These are phyloP conservation scores for Archilochus colubris DNA, from an alignment of 2,113 vertebrate genomes.

Conservation along the genomic window DNA sequence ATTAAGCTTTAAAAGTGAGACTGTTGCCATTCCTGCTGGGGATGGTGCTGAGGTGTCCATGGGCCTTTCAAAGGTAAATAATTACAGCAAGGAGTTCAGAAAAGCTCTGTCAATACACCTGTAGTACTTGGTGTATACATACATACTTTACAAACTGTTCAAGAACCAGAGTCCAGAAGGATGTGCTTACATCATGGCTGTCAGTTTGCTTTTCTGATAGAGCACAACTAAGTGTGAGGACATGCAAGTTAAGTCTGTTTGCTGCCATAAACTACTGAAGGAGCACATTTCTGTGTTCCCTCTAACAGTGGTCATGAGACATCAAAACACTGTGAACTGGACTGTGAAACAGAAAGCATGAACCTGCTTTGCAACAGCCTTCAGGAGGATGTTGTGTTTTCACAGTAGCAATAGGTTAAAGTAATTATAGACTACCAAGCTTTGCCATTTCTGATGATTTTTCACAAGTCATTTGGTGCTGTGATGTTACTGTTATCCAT, in stretches of 20 bases:
- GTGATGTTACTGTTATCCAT: neutral
- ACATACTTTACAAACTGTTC: neutral
- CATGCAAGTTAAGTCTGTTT: neutral
- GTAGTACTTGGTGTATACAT: neutral
- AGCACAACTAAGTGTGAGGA: neutral
- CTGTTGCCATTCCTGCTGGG: neutral
- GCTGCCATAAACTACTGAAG: neutral
- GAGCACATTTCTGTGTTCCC: neutral
- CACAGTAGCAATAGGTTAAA: neutral
- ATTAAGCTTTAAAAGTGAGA: neutral
- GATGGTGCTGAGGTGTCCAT: neutral
- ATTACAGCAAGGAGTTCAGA: neutral
- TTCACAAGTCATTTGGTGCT: neutral
- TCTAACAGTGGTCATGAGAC: neutral
- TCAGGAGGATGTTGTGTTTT: neutral
- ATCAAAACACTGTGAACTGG: neutral
- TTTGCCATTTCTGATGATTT: neutral
- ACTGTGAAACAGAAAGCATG: neutral
- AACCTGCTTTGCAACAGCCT: neutral
- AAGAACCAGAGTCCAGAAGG: neutral
- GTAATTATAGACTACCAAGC: neutral
- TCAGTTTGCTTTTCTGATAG: neutral
- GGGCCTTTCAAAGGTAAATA: neutral
- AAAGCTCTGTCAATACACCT: neutral
- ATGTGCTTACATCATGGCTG: neutral